A percentile compares a stretch with the other conserved stretches of the same genome.
These are phyloP conservation scores for Denticeps clupeoides DNA, from an alignment of 2,797 vertebrate genomes.

Conservation along the genomic window DNA sequence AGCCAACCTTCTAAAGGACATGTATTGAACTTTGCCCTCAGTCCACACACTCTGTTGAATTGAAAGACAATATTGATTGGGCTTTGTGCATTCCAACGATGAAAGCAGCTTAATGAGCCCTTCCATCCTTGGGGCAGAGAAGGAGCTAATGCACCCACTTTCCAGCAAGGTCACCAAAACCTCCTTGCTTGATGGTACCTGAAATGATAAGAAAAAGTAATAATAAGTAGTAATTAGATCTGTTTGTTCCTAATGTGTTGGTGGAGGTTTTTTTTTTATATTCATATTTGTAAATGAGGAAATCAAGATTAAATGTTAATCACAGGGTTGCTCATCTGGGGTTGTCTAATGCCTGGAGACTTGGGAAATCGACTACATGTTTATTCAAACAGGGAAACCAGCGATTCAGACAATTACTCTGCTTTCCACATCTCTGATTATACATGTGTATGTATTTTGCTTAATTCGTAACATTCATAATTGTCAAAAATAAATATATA, in stretches of 20 bases:
- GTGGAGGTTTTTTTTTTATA: constrained; percentile 25
- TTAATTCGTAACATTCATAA: constrained; percentile 27
- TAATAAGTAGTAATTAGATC: constrained; percentile 31
- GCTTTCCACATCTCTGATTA: constrained; percentile 12
- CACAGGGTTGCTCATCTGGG: constrained; percentile 24
- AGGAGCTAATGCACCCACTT: too few species aligned
- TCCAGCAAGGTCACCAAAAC: too few species aligned
- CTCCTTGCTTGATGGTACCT: too few species aligned
- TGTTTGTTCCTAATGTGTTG: constrained; percentile 27
- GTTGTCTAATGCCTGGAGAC: constrained; percentile 22
- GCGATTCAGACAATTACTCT: constrained; percentile 16
- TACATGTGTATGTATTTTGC: constrained; percentile 11
- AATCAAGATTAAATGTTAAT: constrained; percentile 34
- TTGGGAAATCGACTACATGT: constrained; percentile 22
- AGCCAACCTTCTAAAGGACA: too few species aligned
- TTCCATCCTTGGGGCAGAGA: too few species aligned
- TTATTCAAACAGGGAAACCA: constrained; percentile 24
- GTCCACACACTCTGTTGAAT: too few species aligned
- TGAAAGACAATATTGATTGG: too few species aligned
- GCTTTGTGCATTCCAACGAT: too few species aligned
- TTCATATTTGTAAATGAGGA: constrained; percentile 24
- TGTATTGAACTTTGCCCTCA: too few species aligned
- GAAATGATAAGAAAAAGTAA: constrained; percentile 4
- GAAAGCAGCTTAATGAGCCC: too few species aligned
- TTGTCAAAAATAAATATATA: constrained; percentile 48